Conservation (phyloP, 2,888 invertebrate genomes). For the Hyposoter dolosus region DNA sequence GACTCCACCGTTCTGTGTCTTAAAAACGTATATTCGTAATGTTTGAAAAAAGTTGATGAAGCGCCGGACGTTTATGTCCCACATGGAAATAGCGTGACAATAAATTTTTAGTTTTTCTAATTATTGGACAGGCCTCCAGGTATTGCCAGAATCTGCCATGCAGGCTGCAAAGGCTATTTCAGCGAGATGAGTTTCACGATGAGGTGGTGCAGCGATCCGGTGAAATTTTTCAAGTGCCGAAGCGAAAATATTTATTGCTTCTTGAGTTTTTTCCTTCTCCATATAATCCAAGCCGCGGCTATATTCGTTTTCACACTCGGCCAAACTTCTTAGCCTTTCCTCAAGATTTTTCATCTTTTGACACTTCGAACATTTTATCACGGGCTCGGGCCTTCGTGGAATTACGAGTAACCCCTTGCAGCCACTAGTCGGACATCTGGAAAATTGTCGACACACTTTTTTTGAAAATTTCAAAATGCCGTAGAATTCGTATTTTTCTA, state of each 20-base stretch:
- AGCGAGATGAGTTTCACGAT: conserved; percentile 89
- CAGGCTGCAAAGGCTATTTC: conserved; percentile 90
- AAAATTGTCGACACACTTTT: too few relatives aligned
- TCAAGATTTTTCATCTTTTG: conserved; percentile 85
- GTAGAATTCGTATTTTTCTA: too few relatives aligned
- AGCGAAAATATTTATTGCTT: conserved; percentile 87
- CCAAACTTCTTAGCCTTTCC: conserved; percentile 83
- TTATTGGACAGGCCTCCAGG: conserved; percentile 68
- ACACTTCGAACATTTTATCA: conserved; percentile 86
- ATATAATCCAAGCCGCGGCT: conserved; percentile 85
- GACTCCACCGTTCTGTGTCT: background rate
- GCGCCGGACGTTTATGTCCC: background rate
- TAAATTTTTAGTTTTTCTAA: background rate
- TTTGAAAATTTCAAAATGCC: too few relatives aligned
- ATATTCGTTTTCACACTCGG: conserved; percentile 86
- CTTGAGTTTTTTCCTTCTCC: conserved; percentile 86
- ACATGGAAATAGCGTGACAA: background rate
- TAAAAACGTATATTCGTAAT: background rate
- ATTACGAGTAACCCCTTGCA: conserved; percentile 85
- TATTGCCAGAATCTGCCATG: conserved; percentile 87
- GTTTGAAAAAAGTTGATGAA: background rate
- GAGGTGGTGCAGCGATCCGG: conserved; percentile 88
- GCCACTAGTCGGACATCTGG: conserved; percentile 86
- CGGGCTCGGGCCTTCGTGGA: conserved; percentile 82
- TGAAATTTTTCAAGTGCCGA: conserved; percentile 88